Evolutionary conservation across 2,113 vertebrate genomes (phyloP), one percentile per base, ranked within the genome.

Genomic region (Siphamia tubifer): DNA sequence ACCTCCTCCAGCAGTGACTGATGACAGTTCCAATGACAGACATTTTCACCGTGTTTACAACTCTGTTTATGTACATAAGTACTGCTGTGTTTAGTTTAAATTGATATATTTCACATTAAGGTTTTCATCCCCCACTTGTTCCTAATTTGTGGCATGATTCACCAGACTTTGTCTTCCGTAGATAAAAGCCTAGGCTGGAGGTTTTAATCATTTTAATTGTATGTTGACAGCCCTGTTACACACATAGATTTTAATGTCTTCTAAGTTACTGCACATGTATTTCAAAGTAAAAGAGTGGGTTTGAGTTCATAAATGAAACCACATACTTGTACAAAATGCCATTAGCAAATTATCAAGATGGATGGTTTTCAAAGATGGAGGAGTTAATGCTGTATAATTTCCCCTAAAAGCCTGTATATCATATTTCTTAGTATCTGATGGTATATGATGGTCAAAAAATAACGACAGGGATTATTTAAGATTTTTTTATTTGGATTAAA

Each of bases 161-260:
- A 48, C 27, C 57, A 71, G 42, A 70, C 25, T 54, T 17, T 58
- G 11, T 44, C 47, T 25, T 31, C 40, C 23, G n/a, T 8, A 28
- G 24, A 48, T 28, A 11, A 52, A 64, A 44, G 32, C 32, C 16
- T 12, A 4, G 24, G 27, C 27, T 39, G 21, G 6, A 45, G 30
- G 15, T 51, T 65, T 60, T 20, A 47, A 52, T 74, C 10, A 62
- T 25, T 56, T 55, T 52, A 51, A 70, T 43, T 66, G 11, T 25
- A 40, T 75, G 35, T 16, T 66, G 68, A 65, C 47, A 68, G 30
- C 30, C 3, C 34, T 56, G 47, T 62, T 20, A 17, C 5, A 21
- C 5, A 6, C 17, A 16, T 56, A n/a, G n/a, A n/a, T 44, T 58
- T 51, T 23, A 40, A 39, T 43, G 9, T 52, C n/a, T 56, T 27